Evolutionary conservation across 2,797 vertebrate genomes (phyloP).

Genomic region (Ctenosaura bakeri): DNA sequence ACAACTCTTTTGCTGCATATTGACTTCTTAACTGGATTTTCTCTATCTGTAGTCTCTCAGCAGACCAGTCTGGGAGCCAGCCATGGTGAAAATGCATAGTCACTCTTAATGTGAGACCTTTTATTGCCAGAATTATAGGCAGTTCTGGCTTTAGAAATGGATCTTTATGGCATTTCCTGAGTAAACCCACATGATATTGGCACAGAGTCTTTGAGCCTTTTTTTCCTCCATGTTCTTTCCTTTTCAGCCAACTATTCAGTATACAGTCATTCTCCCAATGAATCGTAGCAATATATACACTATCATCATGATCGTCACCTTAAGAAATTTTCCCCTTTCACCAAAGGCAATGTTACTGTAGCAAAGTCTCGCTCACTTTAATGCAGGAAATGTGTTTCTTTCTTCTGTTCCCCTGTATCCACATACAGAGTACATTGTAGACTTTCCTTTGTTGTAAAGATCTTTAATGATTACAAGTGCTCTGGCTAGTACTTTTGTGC

Average conservation of each 20-base stretch:
- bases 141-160: not conserved
- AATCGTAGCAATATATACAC: not conserved
- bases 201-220: not conserved
- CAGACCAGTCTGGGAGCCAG: not conserved
- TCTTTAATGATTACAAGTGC: not conserved
- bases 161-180: not conserved
- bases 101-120: not conserved
- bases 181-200: rapidly evolving
- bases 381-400: not conserved
- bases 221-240: too few species aligned
- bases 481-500: not conserved
- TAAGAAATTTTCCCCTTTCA: conserved; percentile 1
- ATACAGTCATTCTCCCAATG: not conserved
- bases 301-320: conserved; percentile 42
- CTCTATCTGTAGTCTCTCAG: not conserved
- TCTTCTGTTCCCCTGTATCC: not conserved
- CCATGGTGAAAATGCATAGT: not conserved
- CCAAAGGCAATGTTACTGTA: conserved; percentile 53
- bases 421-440: conserved; percentile 13
- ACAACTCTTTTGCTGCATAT: too few species aligned
- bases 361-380: conserved; percentile 34
- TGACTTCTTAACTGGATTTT: too few species aligned
- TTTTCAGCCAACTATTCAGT: not conserved
- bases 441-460: conserved; percentile 30
- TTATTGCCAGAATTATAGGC: not conserved